Evolutionary conservation across 2,113 vertebrate genomes (phyloP).

Genomic region (Pogona vitticeps): DNA sequence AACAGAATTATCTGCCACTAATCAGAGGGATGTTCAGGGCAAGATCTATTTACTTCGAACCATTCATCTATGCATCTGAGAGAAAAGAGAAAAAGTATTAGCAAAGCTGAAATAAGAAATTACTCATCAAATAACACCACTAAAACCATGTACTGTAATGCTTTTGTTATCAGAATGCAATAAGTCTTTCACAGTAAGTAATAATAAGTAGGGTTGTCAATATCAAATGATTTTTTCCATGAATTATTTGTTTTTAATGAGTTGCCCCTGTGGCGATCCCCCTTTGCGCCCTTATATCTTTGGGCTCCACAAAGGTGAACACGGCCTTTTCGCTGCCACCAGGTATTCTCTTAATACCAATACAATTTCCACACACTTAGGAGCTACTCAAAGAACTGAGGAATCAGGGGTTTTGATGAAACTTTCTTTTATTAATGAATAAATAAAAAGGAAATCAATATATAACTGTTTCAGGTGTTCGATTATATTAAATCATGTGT

Average conservation of each 20-base stretch:
- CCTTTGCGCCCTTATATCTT: no score
- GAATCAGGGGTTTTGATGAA: no score
- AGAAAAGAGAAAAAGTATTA: conserved; percentile 48
- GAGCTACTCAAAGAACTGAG: no score
- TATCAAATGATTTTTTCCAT: neutral
- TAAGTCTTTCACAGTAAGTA: neutral
- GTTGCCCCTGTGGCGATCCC: no score
- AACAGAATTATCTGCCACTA: conserved; percentile 77
- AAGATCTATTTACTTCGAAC: conserved; percentile 98
- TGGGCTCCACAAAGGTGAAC: no score
- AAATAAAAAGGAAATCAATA: no score
- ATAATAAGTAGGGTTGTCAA: neutral
- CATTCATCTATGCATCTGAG: conserved; percentile 94
- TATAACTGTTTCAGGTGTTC: no score
- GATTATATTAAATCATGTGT: no score
- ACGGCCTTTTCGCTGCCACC: no score
- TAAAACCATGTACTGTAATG: neutral
- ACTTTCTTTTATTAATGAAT: no score
- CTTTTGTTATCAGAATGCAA: neutral
- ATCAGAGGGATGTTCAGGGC: conserved; percentile 95
- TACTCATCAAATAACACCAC: neutral
- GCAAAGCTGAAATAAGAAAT: conserved; percentile 25
- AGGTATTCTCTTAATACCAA: no score
- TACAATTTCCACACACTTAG: no score
- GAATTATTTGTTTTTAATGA: neutral